Evolutionary conservation across 2,888 invertebrate species (phyloP), one percentile per base, ranked within the genome.

Genomic region (Drosophila sordidula): DNA sequence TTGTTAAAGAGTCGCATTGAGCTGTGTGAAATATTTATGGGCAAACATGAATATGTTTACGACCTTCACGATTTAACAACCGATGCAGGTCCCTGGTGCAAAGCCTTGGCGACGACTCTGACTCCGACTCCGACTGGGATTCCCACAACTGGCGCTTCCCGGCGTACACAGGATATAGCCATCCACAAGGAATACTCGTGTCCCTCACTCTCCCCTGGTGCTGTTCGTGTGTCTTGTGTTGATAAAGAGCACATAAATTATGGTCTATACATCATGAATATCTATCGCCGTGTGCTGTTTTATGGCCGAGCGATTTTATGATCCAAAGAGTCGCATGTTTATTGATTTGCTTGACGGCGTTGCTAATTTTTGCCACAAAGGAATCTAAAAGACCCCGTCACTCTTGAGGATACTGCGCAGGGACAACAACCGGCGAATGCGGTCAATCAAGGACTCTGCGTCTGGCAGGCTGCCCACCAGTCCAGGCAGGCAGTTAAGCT

Each of bases 371-470:
- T 77, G 73, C 46, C 74, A 62, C 75, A 78, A 75, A 65, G 62
- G 42, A 38, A 41, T 6, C 46, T 14, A 41, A 63, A 61, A 56
- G 54, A 52, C 44, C 36, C 34, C 18, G 44, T 22, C 42, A 44
- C 42, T 57, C 36, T 47, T 32, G 47, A 62, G 64, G 46, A 56
- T 58, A 46, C 50, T 62, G 45, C 39, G 39, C 49, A 46, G 39
- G 42, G 49, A 52, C 38, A 61, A 49, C 66, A 69, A 54, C 47
- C 58, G 66, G 59, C 77, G 46, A 72, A 72, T 89, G 89, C 83
- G 90, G 89, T 89, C 90, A 90, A 87, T 89, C 90, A 90, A 87
- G 86, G 81, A 79, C 83, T 72, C 68, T 74, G 68, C 70, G 59
- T 32, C 44, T 38, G 52, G 36, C 42, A 4, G 62, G n/a, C 54